Base-by-base conservation (phyloP, 64 coral and sea anemone genomes). In the Montipora foliosa region DNA sequence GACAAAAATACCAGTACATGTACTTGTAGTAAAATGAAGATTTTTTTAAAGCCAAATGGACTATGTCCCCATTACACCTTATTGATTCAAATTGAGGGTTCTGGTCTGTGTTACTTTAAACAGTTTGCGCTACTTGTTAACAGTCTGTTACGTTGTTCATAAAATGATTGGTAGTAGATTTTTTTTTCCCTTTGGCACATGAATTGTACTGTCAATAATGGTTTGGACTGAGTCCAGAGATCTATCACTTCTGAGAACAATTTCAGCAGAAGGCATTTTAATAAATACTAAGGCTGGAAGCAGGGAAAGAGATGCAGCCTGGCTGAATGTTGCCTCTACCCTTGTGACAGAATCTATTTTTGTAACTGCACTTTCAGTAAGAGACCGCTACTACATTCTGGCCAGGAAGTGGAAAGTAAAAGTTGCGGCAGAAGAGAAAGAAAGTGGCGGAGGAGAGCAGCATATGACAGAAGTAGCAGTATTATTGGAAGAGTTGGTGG, bases 401-500 rank as follows among this genome's bases (percentile, higher is more conserved):
- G n/a, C 79, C 52, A 81, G 1, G 12, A 81, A 81, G n/a, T 81
- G 79, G 52, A 55, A 59, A 58, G 52, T 17, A 5, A 81, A 81
- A 81, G 79, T 60, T n/a, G 22, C 6, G 52, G 19, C 0, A 81
- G n/a, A 81, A 59, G 51, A 81, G 52, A 81, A 59, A 37, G 49
- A 81, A 58, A 59, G 22, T 12, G 24, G 21, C 49, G 20, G 53
- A 58, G 79, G 25, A 59, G 50, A 61, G 79, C 15, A 25, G 51
- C 5, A 58, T 59, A 51, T 59, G 19, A 20, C 15, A 59, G 59
- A 81, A 51, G 59, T 59, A 81, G 49, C 52, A 61, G 79, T 15
- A 50, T 4, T 29, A 60, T 12, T 61, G n/a, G 79, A 81, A 25
- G 79, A 81, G 79, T 60, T 81, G 79, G 79, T 81, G 19, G 79